Conservation (phyloP, 2,113 vertebrate species). For the Pavo muticus region DNA sequence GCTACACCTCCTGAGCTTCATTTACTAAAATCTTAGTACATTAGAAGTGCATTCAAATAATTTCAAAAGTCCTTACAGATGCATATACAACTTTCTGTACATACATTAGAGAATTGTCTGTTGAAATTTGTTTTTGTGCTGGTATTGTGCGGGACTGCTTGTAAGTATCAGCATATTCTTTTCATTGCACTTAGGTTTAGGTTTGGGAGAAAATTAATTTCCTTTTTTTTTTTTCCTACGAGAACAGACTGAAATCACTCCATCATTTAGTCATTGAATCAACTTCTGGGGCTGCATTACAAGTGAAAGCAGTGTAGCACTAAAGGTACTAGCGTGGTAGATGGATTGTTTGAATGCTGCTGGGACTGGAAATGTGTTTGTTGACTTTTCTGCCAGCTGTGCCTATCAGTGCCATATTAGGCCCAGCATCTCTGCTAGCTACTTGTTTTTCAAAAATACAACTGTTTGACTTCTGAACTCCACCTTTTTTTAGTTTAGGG, state of each 20-base stretch:
- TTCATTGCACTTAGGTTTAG: not conserved
- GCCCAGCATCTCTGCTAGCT: not conserved
- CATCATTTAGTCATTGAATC: not conserved
- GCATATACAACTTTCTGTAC: not conserved
- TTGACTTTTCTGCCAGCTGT: not conserved
- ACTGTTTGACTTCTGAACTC: not conserved
- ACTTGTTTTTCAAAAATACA: not conserved
- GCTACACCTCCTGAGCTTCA: not conserved
- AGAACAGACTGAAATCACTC: not conserved
- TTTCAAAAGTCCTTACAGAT: not conserved
- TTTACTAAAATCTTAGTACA: not conserved
- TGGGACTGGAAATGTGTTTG: fast-evolving
- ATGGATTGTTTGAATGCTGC: not conserved
- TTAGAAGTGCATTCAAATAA: not conserved
- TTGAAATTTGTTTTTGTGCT: not conserved
- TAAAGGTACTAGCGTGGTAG: not conserved
- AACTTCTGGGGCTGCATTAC: not conserved
- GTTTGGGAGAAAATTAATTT: not conserved
- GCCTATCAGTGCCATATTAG: fast-evolving
- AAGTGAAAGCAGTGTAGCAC: not conserved
- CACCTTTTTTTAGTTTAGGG: not conserved
- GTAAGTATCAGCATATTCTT: not conserved
- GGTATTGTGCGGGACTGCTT: not conserved
- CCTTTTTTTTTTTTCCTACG: not conserved
- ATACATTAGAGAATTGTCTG: not conserved